Evolutionary conservation across 2,888 invertebrate species (phyloP), one percentile per base, ranked within the genome.

Genomic region (Lochmaea capreae): DNA sequence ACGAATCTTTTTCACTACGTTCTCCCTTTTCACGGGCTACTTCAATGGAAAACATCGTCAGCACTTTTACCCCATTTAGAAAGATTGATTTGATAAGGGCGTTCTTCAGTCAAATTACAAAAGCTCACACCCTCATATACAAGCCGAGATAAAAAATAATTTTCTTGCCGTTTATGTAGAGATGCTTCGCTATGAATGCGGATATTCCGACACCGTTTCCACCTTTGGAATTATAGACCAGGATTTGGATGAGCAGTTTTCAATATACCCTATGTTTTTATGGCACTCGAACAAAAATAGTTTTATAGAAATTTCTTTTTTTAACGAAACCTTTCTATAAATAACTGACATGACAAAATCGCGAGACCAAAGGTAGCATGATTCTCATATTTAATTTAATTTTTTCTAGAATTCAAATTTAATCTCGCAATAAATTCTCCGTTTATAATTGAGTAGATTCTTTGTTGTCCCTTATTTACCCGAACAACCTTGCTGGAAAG

Each of bases 21-120:
- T 72, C 79, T 78, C 77, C 58, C 67, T 76, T 73, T 82, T 81
- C 80, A 77, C 80, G 67, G 84, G 81, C 83, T 81, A 84, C 84
- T 84, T 84, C 84, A 84, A 85, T 84, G 78, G 83, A 71, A 70
- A 83, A 83, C 84, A 81, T 79, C 84, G 85, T 85, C 86, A 86
- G 85, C 86, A 84, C 84, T 86, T 86, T 86, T 81, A 79, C 77
- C 82, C 83, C 83, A 83, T 84, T 85, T 81, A 81, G 79, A 84
- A 83, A 85, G 86, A 86, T 86, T 86, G 85, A 86, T 86, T 86
- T 84, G 86, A 86, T 86, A 86, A 85, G 84, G 85, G 85, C 85
- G 84, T 84, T 82, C 81, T 84, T 81, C 46, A 73, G 72, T 58
- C 68, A 71, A 72, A 68, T 72, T 71, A 78, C 80, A 82, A 84